Evolutionary conservation across 37 sponge, comb jelly and placozoan genomes (phyloP).

Genomic region (Lycopodina hypogea): DNA sequence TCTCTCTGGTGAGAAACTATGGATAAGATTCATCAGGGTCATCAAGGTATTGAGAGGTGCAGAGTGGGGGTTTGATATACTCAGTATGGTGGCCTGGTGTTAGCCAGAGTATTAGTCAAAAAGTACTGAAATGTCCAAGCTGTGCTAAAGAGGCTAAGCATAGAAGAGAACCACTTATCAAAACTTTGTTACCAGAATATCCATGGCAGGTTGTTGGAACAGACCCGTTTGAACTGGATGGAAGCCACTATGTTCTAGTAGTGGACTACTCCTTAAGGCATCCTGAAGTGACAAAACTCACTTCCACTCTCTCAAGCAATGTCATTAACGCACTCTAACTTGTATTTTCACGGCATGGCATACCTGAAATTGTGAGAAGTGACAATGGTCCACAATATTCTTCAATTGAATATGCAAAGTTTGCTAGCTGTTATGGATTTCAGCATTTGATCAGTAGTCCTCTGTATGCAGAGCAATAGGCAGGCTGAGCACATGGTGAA

Average conservation of each 20-base stretch:
- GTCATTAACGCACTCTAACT: conserved; percentile 24
- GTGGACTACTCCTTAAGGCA: conserved; percentile 45
- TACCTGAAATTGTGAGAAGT: conserved; percentile 33
- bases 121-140: conserved; percentile 6
- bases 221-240: conserved; percentile 36
- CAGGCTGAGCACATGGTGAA: conserved; percentile 38
- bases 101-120: background rate
- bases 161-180: conserved; percentile 19
- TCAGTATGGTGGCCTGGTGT: conserved; percentile 60
- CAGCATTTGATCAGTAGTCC: conserved; percentile 51
- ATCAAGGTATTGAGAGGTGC: conserved; percentile 36
- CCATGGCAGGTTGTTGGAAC: conserved; percentile 48
- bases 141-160: conserved; percentile 5
- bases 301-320: conserved; percentile 14
- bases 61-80: conserved; percentile 1
- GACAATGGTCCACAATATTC: conserved; percentile 61
- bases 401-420: conserved; percentile 23
- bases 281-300: conserved; percentile 25
- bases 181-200: conserved; percentile 31
- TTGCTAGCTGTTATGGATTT: conserved; percentile 43
- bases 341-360: too few relatives aligned
- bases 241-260: conserved; percentile 23
- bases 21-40: conserved; percentile 44
- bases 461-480: conserved; percentile 52
- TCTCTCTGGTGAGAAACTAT: conserved; percentile 10